Evolutionary conservation across 2,888 invertebrate species (phyloP).

Genomic region (Boloria selene): DNA sequence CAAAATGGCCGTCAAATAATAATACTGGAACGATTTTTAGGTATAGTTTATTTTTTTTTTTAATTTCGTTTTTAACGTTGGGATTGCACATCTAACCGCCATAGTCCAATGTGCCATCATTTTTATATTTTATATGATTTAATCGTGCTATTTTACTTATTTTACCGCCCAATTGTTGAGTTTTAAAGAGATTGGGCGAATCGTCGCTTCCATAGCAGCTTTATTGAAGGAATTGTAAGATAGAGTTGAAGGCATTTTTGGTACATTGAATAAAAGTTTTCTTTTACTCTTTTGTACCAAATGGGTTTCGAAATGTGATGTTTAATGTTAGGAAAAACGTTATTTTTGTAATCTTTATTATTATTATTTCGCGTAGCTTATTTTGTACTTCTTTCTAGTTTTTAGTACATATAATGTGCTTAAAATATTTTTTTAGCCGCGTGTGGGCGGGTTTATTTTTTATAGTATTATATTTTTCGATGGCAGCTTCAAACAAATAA

Average conservation of each 20-base stretch:
- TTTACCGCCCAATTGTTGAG: constrained; percentile 16
- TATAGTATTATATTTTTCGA: constrained; percentile 52
- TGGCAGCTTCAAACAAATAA: constrained; percentile 50
- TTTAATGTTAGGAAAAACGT: constrained; percentile 50
- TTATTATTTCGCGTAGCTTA: constrained; percentile 57
- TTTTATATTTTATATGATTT: constrained; percentile 41
- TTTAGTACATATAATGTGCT: constrained; percentile 58
- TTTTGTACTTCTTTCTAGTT: constrained; percentile 63
- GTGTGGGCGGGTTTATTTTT: constrained; percentile 47
- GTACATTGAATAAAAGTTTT: constrained; percentile 26
- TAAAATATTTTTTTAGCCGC: constrained; percentile 46
- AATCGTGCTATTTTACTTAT: constrained; percentile 21
- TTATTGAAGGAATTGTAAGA: constrained; percentile 23
- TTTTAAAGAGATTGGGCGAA: background rate
- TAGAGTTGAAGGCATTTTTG: constrained; percentile 29
- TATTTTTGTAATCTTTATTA: constrained; percentile 70
- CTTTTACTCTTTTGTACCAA: constrained; percentile 44
- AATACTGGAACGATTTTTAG: too few species aligned
- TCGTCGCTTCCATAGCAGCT: constrained; percentile 24
- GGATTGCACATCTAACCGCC: constrained; percentile 24
- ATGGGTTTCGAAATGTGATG: constrained; percentile 61
- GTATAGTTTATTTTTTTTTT: background rate
- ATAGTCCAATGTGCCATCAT: constrained; percentile 49
- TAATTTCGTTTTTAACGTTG: background rate
- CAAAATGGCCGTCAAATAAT: too few species aligned